Percentiles rank a stretch among this genome's conserved stretches.
Conservation (phyloP, 2,888 invertebrate species). For the Agrochola circellaris region DNA sequence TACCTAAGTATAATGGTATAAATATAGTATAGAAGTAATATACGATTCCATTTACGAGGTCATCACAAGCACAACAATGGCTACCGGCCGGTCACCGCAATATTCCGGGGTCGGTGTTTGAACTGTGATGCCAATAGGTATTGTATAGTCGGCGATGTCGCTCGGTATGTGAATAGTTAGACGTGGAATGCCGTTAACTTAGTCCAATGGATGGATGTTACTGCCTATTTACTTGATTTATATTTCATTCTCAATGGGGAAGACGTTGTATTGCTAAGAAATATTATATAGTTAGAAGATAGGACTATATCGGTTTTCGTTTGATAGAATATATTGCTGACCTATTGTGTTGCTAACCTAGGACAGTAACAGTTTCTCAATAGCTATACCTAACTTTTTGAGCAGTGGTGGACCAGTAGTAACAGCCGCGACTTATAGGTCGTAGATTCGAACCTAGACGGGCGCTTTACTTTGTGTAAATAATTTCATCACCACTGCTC, state of each 20-base stretch:
- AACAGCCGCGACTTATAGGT: no score
- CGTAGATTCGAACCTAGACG: no score
- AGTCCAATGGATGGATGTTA: constrained; percentile 11
- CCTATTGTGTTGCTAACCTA: no score
- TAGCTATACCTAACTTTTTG: no score
- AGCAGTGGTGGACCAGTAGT: no score
- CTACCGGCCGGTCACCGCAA: not conserved
- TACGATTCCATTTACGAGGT: not conserved
- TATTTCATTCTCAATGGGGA: not conserved
- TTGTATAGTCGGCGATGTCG: not conserved
- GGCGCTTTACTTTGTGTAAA: no score
- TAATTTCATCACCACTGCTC: no score
- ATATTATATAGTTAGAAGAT: not conserved
- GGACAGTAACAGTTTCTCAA: no score
- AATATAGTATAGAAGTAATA: not conserved
- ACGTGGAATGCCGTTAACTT: constrained; percentile 18
- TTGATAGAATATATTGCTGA: not conserved
- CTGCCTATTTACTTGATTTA: constrained; percentile 28
- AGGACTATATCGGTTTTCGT: not conserved
- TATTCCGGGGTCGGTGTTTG: constrained; percentile 13
- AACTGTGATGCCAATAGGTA: constrained; percentile 31
- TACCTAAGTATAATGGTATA: no score
- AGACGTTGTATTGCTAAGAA: constrained; percentile 7
- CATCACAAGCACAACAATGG: not conserved
- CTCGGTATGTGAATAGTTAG: constrained; percentile 16